Conservation (phyloP, 2,888 invertebrate genomes). For the Pyrochroa serraticornis region DNA sequence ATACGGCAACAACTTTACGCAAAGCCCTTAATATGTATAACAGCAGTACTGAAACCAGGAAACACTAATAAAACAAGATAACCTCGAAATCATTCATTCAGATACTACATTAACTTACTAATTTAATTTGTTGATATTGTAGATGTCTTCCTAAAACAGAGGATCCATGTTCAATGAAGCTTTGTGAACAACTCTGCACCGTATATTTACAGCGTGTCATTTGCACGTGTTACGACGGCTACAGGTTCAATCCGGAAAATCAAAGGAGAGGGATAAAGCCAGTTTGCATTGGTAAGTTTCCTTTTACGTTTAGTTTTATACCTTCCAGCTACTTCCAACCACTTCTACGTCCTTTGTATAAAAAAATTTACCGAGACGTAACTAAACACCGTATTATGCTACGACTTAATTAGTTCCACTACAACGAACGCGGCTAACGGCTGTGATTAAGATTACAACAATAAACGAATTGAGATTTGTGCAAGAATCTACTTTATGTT, state of each 20-base stretch:
- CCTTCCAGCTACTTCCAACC: not conserved
- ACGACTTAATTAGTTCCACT: constrained; percentile 15
- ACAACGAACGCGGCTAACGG: constrained; percentile 6
- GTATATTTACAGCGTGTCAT: constrained; percentile 67
- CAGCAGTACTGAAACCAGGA: no score
- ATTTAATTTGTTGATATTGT: constrained; percentile 33
- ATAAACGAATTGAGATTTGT: no score
- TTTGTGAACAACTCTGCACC: constrained; percentile 72
- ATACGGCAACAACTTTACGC: no score
- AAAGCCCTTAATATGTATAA: no score
- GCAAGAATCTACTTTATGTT: no score
- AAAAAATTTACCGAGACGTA: constrained; percentile 5
- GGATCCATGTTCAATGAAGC: constrained; percentile 67
- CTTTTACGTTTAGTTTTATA: constrained; percentile 16
- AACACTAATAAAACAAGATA: no score
- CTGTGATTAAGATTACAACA: no score
- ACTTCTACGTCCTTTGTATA: not conserved
- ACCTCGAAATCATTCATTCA: no score
- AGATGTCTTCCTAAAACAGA: constrained; percentile 67
- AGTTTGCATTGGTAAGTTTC: constrained; percentile 64
- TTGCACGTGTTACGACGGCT: constrained; percentile 70
- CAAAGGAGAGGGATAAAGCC: constrained; percentile 65
- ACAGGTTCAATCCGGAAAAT: constrained; percentile 65
- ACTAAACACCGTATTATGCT: constrained; percentile 11
- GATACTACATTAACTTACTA: not conserved